Percentiles rank a stretch among this genome's conserved stretches.
phyloP scores from a whole-genome alignment of 1,140 invertebrate species.

The Conopomorpha cramerella region DNA sequence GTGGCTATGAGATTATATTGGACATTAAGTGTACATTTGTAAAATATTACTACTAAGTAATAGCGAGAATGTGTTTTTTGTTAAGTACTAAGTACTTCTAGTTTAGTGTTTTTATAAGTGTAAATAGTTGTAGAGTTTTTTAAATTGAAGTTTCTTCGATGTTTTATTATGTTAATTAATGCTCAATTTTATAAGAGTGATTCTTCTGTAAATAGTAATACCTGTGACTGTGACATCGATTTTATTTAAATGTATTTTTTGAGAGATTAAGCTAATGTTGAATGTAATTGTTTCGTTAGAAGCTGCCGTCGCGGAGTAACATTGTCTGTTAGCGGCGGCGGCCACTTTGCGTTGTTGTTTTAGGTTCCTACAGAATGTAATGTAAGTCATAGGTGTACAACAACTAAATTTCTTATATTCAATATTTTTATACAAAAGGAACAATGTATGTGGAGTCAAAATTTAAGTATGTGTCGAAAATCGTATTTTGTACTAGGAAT shows the following conservation, averaged over 20 bases:
- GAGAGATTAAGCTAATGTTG: no score
- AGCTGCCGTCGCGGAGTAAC: no score
- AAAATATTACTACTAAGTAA: conserved; percentile 20
- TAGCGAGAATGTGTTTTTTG: conserved; percentile 16
- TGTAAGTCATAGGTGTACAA: no score
- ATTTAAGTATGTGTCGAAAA: no score
- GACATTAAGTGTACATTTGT: conserved; percentile 44
- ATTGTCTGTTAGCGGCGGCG: no score
- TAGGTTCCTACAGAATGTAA: no score
- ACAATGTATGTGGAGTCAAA: no score
- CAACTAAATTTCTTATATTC: no score
- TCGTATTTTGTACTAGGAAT: no score
- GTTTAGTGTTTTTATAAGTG: conserved; percentile 13
- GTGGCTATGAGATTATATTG: conserved; percentile 52
- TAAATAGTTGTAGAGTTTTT: neutral
- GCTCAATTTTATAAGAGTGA: conserved; percentile 47
- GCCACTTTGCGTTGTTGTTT: no score
- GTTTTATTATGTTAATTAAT: conserved; percentile 37
- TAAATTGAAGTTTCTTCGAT: neutral
- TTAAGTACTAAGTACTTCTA: conserved; percentile 53
- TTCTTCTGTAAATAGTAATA: conserved; percentile 48
- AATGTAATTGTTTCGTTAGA: no score
- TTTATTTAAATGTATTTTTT: conserved; percentile 19
- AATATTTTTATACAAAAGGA: no score
- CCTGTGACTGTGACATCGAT: conserved; percentile 30